These are phyloP conservation scores for Sinocyclocheilus anshuiensis DNA, from an alignment of 2,113 vertebrate genomes.

Conservation along the genomic window DNA sequence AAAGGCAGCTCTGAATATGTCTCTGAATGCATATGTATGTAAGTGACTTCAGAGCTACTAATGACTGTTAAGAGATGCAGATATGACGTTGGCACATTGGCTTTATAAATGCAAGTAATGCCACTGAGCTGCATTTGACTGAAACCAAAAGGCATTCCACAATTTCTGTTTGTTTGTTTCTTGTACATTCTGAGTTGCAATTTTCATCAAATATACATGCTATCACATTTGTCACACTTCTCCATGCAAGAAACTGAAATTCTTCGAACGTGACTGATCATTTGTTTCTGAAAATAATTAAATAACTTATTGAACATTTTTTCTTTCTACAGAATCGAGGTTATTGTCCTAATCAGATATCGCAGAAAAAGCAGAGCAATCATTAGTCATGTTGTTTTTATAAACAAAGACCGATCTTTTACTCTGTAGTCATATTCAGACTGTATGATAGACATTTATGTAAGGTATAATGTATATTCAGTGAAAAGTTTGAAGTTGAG, in stretches of 20 bases:
- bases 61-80: slow-evolving; percentile 67
- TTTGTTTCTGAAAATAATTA: slow-evolving; percentile 2
- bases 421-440: not conserved
- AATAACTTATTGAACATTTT: slow-evolving; percentile 38
- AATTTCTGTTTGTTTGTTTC: slow-evolving; percentile 32
- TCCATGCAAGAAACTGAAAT: not conserved
- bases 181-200: not conserved
- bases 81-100: slow-evolving; percentile 72
- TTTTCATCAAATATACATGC: not conserved
- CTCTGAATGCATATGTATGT: slow-evolving; percentile 46
- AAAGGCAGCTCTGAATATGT: slow-evolving; percentile 66
- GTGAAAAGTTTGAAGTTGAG: not conserved
- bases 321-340: not conserved
- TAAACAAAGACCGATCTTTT: not conserved
- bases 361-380: not conserved
- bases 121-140: slow-evolving; percentile 33
- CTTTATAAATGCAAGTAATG: slow-evolving; percentile 10
- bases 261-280: not conserved
- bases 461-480: not conserved
- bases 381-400: not conserved
- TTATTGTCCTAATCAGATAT: not conserved
- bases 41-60: slow-evolving; percentile 69
- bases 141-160: slow-evolving; percentile 46
- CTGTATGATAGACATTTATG: not conserved
- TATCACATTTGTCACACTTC: not conserved